Conservation (phyloP, 2,797 vertebrate genomes). For the Aldrovandia affinis region DNA sequence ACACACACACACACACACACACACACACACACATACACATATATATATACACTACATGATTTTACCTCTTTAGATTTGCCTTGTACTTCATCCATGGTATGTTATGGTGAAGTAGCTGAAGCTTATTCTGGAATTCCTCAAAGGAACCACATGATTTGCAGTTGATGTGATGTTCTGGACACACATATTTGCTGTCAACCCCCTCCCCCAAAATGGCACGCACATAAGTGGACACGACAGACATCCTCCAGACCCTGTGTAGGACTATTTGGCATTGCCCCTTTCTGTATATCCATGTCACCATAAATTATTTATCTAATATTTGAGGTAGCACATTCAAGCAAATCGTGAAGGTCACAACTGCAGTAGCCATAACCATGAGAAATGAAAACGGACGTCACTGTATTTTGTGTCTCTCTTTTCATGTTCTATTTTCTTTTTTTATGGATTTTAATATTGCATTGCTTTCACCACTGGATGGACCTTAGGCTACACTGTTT, state of each 20-base stretch:
- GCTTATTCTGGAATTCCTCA: slow-evolving; percentile 12
- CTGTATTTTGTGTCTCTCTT: slow-evolving; percentile 55
- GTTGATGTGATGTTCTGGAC: neutral
- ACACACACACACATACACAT: slow-evolving; percentile 31
- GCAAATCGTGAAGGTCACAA: slow-evolving; percentile 59
- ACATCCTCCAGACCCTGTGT: slow-evolving; percentile 47
- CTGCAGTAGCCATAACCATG: slow-evolving; percentile 45
- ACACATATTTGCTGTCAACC: slow-evolving; percentile 59
- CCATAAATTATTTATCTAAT: slow-evolving; percentile 59
- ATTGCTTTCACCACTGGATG: neutral
- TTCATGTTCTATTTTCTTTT: neutral
- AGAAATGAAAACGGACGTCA: slow-evolving; percentile 55
- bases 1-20: neutral
- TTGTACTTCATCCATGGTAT: neutral
- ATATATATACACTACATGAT: neutral
- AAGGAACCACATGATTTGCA: slow-evolving; percentile 11
- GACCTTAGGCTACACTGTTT: neutral
- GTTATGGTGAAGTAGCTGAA: neutral
- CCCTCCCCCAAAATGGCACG: neutral
- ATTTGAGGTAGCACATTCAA: slow-evolving; percentile 47
- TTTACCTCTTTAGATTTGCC: slow-evolving; percentile 5
- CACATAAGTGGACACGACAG: slow-evolving; percentile 54
- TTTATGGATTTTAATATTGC: neutral
- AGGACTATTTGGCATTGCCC: slow-evolving; percentile 22
- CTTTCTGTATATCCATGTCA: slow-evolving; percentile 52